Conservation (phyloP, 2,888 invertebrate genomes). For the Lamellibrachia satsuma region DNA sequence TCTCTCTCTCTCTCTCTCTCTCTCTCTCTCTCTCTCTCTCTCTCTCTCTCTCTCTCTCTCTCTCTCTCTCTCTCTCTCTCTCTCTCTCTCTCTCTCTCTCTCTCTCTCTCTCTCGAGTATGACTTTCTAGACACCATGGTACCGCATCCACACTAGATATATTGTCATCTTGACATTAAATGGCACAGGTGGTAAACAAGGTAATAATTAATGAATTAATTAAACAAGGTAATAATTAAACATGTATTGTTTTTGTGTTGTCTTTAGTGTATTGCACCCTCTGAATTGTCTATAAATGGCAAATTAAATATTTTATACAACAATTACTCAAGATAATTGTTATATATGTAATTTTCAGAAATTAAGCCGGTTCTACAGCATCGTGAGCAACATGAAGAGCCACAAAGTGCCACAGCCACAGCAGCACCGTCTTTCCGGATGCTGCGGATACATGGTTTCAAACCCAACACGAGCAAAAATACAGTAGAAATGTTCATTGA, state of each 20-base stretch:
- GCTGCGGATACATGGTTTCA: background rate
- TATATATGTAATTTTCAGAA: background rate
- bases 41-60: slow-evolving; percentile 21
- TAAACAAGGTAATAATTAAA: no score
- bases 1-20: slow-evolving; percentile 21
- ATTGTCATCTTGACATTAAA: no score
- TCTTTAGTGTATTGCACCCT: background rate
- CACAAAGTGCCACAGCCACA: background rate
- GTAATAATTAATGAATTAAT: no score
- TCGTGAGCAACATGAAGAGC: background rate
- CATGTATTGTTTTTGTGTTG: background rate
- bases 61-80: slow-evolving; percentile 8
- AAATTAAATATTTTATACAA: no score
- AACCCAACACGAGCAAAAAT: background rate
- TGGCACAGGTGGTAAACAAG: no score
- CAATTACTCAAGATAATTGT: background rate
- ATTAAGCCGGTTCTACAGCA: background rate
- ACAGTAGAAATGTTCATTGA: background rate
- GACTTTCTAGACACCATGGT: no score
- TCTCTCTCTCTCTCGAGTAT: background rate
- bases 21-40: slow-evolving; percentile 20
- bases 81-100: slow-evolving; percentile 14
- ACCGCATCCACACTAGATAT: no score
- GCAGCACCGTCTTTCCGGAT: background rate
- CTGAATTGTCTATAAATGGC: background rate